Evolutionary conservation across 2,797 vertebrate genomes (phyloP), one percentile per base, ranked within the genome.

Genomic region (Apogon talboti): DNA sequence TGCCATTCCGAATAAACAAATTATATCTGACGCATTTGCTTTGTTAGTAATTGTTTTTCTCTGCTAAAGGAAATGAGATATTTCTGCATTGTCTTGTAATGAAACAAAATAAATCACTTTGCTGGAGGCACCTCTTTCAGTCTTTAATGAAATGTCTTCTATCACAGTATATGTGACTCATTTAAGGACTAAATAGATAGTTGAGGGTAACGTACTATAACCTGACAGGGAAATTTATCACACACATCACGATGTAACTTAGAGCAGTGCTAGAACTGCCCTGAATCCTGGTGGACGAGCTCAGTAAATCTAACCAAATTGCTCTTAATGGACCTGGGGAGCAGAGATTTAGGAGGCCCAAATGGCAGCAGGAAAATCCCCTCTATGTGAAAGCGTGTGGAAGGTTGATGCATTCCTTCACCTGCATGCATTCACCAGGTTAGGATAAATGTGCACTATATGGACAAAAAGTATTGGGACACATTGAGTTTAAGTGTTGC

Each of bases 251-350:
- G 24, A 15, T 19, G 47, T 52, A 72, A 71, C 66, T 62, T 67
- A 37, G 72, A 65, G 61, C 57, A 51, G 76, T 14, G 28, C 44
- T 37, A 33, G 53, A 58, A 33, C 69, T 54, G 53, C 18, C 56
- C 70, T 69, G 60, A 61, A 37, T 66, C 49, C 55, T 42, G 15
- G 11, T 58, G 9, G 53, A 76, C 76, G 70, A 66, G 33, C 28
- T 11, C 79, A 43, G 53, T 89, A 85, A 75, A 87, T 85, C 81
- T 63, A 53, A 79, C 50, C 49, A 73, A 85, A 87, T 75, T 77
- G 66, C 57, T 71, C 57, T 65, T 84, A 87, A 89, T 87, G 79
- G 74, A 78, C 50, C 76, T 43, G 59, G 42, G 56, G 59, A 45
- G 71, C 79, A 83, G 51, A 77, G 75, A 83, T 84, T 72, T 84